These are phyloP conservation scores for Eristalis intricaria DNA, from an alignment of 2,888 invertebrate genomes.

Conservation along the genomic window DNA sequence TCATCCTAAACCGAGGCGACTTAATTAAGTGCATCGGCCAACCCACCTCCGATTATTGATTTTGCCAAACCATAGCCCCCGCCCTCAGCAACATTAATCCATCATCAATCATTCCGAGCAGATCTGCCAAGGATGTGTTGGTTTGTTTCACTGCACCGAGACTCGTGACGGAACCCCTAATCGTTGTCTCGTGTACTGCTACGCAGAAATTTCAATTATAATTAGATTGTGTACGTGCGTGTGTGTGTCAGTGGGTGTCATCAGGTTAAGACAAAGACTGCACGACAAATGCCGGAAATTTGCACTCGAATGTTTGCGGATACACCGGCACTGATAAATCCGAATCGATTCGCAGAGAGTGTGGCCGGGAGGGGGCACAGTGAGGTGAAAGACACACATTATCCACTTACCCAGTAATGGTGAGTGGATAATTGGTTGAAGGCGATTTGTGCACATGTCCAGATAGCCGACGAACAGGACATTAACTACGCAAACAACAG, in stretches of 20 bases:
- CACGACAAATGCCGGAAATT: conserved; percentile 16
- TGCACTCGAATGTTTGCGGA: conserved; percentile 27
- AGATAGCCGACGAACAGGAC: conserved; percentile 8
- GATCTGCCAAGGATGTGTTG: not conserved
- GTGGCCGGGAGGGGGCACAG: not conserved
- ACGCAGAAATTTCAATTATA: conserved; percentile 16
- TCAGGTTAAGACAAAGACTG: not conserved
- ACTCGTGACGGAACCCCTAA: conserved; percentile 15
- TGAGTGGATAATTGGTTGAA: conserved; percentile 45
- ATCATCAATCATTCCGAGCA: conserved; percentile 49
- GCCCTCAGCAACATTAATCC: not conserved
- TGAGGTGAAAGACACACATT: conserved; percentile 24
- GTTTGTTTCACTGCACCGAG: conserved; percentile 29
- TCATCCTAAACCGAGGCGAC: not conserved
- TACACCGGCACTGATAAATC: conserved; percentile 1
- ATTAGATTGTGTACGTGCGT: conserved; percentile 5
- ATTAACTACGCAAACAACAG: conserved; percentile 11
- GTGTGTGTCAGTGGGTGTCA: not conserved
- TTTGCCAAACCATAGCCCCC: conserved; percentile 1
- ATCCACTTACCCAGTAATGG: conserved; percentile 35
- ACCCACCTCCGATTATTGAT: conserved; percentile 12
- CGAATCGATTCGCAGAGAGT: conserved; percentile 5
- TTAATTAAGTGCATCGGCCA: conserved; percentile 42
- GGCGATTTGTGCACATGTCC: conserved; percentile 31
- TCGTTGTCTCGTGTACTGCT: conserved; percentile 9